Conservation (phyloP, 2,888 invertebrate species). For the Yponomeuta malinellus region DNA sequence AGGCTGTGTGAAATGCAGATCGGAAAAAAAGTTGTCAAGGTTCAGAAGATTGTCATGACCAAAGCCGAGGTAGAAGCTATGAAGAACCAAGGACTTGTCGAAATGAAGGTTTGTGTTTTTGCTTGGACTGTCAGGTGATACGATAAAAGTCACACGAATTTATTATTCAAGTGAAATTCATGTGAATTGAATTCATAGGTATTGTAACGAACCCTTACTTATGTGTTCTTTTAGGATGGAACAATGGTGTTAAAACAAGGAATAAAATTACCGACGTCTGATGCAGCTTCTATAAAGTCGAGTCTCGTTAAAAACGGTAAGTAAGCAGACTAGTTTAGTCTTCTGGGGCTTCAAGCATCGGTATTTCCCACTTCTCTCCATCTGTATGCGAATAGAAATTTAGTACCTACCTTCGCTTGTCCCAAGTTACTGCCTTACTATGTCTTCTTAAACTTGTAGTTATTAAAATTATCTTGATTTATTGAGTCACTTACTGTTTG, state of each 20-base stretch:
- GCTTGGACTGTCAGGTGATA: too few species aligned
- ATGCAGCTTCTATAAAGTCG: constrained; percentile 39
- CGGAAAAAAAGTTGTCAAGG: constrained; percentile 78
- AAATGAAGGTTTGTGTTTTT: constrained; percentile 66
- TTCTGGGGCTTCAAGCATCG: too few species aligned
- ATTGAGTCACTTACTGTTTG: constrained; percentile 19
- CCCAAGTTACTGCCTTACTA: neutral
- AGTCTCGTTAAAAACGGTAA: constrained; percentile 34
- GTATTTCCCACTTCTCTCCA: too few species aligned
- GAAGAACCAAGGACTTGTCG: constrained; percentile 79
- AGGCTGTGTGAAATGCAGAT: constrained; percentile 72
- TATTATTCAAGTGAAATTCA: too few species aligned
- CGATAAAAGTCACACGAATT: too few species aligned
- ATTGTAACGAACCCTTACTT: neutral
- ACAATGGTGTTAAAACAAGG: constrained; percentile 70
- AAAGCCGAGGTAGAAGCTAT: constrained; percentile 80
- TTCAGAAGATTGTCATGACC: constrained; percentile 80
- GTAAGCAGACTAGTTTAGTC: neutral
- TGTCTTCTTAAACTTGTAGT: too few species aligned
- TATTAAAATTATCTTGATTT: too few species aligned
- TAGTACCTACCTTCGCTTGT: neutral
- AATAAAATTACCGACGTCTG: constrained; percentile 53
- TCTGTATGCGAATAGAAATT: neutral
- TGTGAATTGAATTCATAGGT: too few species aligned
- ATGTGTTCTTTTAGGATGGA: constrained; percentile 47